These are phyloP conservation scores for Parnassius glacialis DNA, from an alignment of 2,888 invertebrate genomes.

Conservation along the genomic window DNA sequence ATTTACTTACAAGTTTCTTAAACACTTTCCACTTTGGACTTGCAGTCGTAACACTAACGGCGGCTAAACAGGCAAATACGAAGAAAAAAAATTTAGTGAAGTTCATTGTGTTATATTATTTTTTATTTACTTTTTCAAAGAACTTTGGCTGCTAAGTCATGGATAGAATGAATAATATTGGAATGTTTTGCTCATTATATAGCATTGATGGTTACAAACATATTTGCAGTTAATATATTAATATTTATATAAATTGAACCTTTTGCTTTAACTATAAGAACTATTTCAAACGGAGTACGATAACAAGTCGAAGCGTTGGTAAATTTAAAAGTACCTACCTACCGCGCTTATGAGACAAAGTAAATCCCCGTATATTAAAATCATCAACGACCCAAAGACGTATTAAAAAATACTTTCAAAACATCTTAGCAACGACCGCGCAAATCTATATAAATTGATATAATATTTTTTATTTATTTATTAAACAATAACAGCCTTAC, in stretches of 20 bases:
- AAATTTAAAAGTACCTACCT: conserved; percentile 11
- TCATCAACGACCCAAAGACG: no score
- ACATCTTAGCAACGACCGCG: no score
- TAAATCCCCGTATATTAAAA: conserved; percentile 27
- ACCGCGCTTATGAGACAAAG: conserved; percentile 18
- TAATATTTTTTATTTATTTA: no score
- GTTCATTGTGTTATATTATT: conserved; percentile 39
- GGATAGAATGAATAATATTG: conserved; percentile 7
- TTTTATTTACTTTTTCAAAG: not conserved
- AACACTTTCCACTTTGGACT: conserved; percentile 42
- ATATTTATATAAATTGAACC: not conserved
- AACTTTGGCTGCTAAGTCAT: not conserved
- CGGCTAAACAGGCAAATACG: conserved; percentile 35
- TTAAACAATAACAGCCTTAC: no score
- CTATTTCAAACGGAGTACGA: conserved; percentile 4
- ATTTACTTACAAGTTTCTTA: conserved; percentile 40
- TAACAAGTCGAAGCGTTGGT: conserved; percentile 13
- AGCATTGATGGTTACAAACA: conserved; percentile 7
- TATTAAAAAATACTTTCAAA: no score
- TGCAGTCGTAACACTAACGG: conserved; percentile 33
- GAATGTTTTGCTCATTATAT: conserved; percentile 4
- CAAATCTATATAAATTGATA: no score
- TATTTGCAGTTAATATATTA: conserved; percentile 22
- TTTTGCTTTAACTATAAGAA: not conserved
- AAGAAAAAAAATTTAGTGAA: conserved; percentile 40